These are phyloP conservation scores for Urocitellus parryii DNA, from an alignment of 2,113 vertebrate species.

Conservation along the genomic window DNA sequence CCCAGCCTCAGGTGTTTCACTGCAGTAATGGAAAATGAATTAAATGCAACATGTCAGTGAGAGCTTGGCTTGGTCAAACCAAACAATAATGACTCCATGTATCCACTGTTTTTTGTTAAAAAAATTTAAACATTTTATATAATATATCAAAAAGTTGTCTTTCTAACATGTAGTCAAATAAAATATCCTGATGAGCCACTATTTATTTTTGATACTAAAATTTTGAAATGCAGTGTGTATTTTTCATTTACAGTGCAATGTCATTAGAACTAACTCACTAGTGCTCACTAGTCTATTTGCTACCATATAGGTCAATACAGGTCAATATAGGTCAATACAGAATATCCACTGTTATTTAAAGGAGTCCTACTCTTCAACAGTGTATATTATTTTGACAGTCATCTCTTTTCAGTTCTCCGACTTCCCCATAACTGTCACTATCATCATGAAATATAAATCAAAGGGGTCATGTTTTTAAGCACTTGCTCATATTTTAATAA, in stretches of 20 bases:
- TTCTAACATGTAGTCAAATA: not conserved
- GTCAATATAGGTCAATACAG: not conserved
- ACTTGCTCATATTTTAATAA: constrained; percentile 18
- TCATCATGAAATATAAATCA: not conserved
- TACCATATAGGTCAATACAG: not conserved
- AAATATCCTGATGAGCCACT: not conserved
- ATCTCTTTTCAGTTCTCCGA: not conserved
- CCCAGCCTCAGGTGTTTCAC: not conserved
- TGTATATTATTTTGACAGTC: not conserved
- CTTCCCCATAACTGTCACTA: not conserved
- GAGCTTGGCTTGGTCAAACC: not conserved
- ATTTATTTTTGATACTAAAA: not conserved
- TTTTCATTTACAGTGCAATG: not conserved
- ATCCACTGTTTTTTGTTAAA: not conserved
- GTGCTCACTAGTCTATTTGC: not conserved
- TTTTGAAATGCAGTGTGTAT: not conserved
- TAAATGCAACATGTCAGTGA: not conserved
- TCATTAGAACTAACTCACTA: not conserved
- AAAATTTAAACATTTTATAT: not conserved
- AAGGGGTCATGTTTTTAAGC: constrained; percentile 4
- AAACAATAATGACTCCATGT: not conserved
- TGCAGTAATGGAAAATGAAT: not conserved
- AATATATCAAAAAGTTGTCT: not conserved
- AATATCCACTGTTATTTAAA: not conserved
- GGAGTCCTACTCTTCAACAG: not conserved